phyloP scores from a whole-genome alignment of 2,888 invertebrate species.

The Agriotes lineatus region DNA sequence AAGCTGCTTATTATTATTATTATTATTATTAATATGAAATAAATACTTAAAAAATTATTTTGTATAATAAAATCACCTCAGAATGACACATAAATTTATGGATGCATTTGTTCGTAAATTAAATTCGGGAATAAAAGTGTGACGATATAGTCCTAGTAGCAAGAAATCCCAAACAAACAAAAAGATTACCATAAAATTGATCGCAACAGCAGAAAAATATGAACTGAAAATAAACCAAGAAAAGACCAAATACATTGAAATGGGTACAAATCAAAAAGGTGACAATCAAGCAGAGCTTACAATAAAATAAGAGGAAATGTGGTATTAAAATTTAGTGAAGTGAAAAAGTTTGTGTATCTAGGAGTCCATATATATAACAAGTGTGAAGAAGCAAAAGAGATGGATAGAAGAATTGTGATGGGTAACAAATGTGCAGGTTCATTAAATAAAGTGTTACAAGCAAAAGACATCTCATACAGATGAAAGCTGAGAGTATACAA shows the following conservation, averaged over 20 bases:
- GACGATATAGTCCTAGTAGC: no score
- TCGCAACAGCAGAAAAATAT: neutral
- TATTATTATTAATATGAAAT: no score
- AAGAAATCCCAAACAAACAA: no score
- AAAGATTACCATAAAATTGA: no score
- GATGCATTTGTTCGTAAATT: no score
- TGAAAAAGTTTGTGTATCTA: neutral
- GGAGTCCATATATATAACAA: neutral
- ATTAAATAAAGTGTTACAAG: neutral
- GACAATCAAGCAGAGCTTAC: neutral
- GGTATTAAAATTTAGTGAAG: neutral
- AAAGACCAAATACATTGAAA: neutral
- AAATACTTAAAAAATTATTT: no score
- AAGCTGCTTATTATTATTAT: no score
- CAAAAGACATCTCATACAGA: neutral
- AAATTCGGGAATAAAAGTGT: no score
- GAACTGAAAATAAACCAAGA: neutral
- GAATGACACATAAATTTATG: no score
- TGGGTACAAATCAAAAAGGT: neutral
- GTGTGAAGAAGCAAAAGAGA: neutral
- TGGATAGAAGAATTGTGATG: neutral
- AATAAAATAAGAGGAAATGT: neutral
- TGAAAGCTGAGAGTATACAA: slow-evolving; percentile 1
- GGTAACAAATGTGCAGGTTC: neutral
- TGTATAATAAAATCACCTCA: no score